Percentiles rank a stretch among this genome's conserved stretches.
Conservation (phyloP, 2,888 invertebrate species). For the Oxyscelio sp. region DNA sequence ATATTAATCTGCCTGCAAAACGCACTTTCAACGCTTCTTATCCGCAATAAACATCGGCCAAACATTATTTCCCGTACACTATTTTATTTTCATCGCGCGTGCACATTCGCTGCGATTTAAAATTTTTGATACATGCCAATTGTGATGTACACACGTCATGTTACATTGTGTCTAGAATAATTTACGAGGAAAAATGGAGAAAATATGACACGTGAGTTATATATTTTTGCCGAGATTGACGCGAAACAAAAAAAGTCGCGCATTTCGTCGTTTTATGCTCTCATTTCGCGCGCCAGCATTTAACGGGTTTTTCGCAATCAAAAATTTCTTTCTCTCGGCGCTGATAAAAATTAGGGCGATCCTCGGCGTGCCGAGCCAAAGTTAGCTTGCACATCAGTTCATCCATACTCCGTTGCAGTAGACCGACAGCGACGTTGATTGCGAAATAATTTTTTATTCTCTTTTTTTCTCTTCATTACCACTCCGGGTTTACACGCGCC, state of each 20-base stretch:
- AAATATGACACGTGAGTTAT: slow-evolving; percentile 28
- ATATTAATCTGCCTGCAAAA: no score
- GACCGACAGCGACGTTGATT: slow-evolving; percentile 28
- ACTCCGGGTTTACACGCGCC: slow-evolving; percentile 9
- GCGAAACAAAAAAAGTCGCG: slow-evolving; percentile 14
- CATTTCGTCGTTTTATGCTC: slow-evolving; percentile 28
- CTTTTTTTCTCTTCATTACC: slow-evolving; percentile 14
- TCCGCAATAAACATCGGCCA: slow-evolving; percentile 14
- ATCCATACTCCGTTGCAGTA: not conserved
- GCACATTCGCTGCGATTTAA: not conserved
- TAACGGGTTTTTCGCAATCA: slow-evolving; percentile 7
- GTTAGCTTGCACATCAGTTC: slow-evolving; percentile 12
- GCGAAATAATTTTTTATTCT: slow-evolving; percentile 37
- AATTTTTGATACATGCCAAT: slow-evolving; percentile 33
- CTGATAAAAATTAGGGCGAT: slow-evolving; percentile 35
- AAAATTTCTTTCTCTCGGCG: slow-evolving; percentile 30
- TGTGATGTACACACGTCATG: slow-evolving; percentile 36
- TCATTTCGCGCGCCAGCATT: slow-evolving; percentile 18
- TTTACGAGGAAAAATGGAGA: slow-evolving; percentile 37
- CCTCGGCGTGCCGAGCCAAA: slow-evolving; percentile 10
- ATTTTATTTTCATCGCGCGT: not conserved
- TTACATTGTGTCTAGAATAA: slow-evolving; percentile 17
- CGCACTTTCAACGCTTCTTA: not conserved
- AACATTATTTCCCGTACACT: slow-evolving; percentile 8
- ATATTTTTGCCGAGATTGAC: slow-evolving; percentile 34